A percentile compares a stretch with the other conserved stretches of the same genome.
These are phyloP conservation scores for Troides helena DNA, from an alignment of 2,888 invertebrate species.

Conservation along the genomic window DNA sequence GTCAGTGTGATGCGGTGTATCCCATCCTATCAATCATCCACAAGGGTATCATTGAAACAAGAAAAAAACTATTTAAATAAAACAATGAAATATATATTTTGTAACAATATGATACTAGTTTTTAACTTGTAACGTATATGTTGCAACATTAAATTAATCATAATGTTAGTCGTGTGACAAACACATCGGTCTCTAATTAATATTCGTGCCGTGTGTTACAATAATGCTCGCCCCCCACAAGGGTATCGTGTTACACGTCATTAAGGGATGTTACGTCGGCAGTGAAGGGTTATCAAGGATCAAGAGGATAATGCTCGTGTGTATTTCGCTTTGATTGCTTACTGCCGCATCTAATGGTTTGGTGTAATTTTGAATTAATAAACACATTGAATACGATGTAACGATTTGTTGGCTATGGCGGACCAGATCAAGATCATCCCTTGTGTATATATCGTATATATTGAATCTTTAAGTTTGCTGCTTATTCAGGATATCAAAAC, in stretches of 20 bases:
- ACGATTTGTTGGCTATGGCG: background rate
- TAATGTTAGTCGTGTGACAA: constrained; percentile 2
- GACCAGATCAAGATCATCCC: background rate
- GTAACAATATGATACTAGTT: too few species aligned
- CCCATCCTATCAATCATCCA: too few species aligned
- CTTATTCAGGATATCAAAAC: too few species aligned
- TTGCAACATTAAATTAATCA: background rate
- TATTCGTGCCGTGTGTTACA: constrained; percentile 13
- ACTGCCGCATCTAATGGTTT: constrained; percentile 6
- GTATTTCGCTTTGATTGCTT: constrained; percentile 19
- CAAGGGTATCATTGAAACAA: too few species aligned
- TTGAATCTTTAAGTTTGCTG: too few species aligned
- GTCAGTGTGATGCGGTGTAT: too few species aligned
- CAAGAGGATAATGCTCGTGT: constrained; percentile 24
- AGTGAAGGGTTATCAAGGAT: constrained; percentile 37
- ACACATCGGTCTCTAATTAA: constrained; percentile 14
- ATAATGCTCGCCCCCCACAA: constrained; percentile 29
- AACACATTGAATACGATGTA: background rate
- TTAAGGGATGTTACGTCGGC: constrained; percentile 38
- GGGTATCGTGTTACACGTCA: constrained; percentile 44
- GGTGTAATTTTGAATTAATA: constrained; percentile 4
- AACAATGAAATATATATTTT: too few species aligned
- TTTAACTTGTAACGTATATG: background rate
- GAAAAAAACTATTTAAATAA: too few species aligned
- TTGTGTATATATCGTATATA: background rate